Evolutionary conservation across 2,888 invertebrate genomes (phyloP), one percentile per base, ranked within the genome.

Genomic region (Machimus rusticus): DNA sequence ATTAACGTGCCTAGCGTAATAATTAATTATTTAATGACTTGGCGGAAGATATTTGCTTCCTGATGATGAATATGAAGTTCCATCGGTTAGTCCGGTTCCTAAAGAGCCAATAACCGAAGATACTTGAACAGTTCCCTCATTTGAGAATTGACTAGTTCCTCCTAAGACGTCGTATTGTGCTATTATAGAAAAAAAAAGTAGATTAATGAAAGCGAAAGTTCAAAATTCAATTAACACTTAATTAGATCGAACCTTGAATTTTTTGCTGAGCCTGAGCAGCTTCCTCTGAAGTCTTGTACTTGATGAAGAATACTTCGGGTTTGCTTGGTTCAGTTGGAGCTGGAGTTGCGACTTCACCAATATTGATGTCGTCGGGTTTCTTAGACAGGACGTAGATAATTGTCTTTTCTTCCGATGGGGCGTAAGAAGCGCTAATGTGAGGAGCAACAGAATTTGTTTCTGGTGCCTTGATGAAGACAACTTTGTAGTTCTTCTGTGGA

Each of bases 381-480:
- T 90, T 89, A 34, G 87, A 86, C 66, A 90, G 87, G 9, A 90
- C 89, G 43, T 90, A 90, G 16, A 90, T 89, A 46, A 89, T 88
- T 8, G 89, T 90, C 88, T 90, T 90, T 19, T 90, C 89, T 89
- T 90, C 89, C 55, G 86, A 88, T 23, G 88, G 88, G 14, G 88
- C 88, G 39, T 87, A 88, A 66, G 87, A 78, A 51, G 86, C 87
- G 8, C 86, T 74, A 39, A 88, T 84, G 2, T 34, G 46, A 14
- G 88, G 87, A 46, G 66, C 28, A 31, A n/a, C 46, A 5, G 74
- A 74, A 19, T 82, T 55, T 5, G 84, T 37, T 12, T 89, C 88
- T 55, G 93, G 93, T 16, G 92, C 92, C 79, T 92, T 91, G 43
- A 93, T 93, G 88, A 93, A 93, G 2, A 93, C 91, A 4, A 93